These are phyloP conservation scores for Sminthurinus aureus DNA, from an alignment of 2,888 invertebrate genomes.

Conservation along the genomic window DNA sequence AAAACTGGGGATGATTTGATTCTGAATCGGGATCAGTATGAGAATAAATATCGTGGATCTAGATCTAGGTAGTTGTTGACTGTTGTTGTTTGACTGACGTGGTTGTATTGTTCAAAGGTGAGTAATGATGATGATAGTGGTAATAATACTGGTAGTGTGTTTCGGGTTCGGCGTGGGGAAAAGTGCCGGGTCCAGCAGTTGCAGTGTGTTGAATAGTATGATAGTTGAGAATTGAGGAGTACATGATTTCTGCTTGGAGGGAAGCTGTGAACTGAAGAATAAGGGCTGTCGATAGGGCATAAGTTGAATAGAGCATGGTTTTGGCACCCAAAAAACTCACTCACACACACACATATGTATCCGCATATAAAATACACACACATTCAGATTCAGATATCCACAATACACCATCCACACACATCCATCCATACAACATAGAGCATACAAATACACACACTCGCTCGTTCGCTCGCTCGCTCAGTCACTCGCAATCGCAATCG, in stretches of 20 bases:
- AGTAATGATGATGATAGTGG: not conserved
- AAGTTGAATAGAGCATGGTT: slow-evolving; percentile 30
- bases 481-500: not conserved
- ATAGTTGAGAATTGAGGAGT: slow-evolving; percentile 33
- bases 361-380: not conserved
- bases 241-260: slow-evolving; percentile 60
- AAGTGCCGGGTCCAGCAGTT: slow-evolving; percentile 28
- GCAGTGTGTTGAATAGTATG: slow-evolving; percentile 16
- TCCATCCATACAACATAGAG: too few species aligned
- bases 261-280: slow-evolving; percentile 59
- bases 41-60: not conserved
- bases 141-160: not conserved
- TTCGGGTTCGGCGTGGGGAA: not conserved
- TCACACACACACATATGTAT: slow-evolving; percentile 12
- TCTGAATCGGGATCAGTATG: too few species aligned
- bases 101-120: not conserved
- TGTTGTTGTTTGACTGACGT: not conserved
- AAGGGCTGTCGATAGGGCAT: slow-evolving; percentile 59
- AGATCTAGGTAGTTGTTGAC: not conserved
- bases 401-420: too few species aligned
- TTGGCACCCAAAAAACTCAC: slow-evolving; percentile 34
- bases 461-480: not conserved
- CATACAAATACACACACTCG: too few species aligned
- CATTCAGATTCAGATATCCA: too few species aligned
- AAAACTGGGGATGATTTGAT: not conserved